Base-by-base conservation (phyloP, 2,888 invertebrate genomes). In the Anagyrus pseudococci region DNA sequence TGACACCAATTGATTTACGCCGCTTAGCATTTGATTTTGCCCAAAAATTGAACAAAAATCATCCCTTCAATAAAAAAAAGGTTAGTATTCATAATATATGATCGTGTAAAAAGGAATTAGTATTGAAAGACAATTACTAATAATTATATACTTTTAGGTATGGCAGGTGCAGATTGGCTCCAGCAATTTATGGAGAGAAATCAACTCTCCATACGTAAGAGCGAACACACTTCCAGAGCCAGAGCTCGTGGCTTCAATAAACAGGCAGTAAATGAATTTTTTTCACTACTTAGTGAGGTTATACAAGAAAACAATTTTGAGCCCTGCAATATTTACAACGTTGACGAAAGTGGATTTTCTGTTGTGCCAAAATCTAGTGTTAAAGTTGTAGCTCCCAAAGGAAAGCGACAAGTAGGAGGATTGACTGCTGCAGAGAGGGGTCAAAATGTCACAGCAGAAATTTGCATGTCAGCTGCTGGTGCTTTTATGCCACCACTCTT, bases 401-500 rank as follows among this genome's bases (percentile, higher is more conserved):
- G 37, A 10, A 7, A 37, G 15, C 7, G 37, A 13, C 37, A 37
- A 37, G 37, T 37, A 7, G 7, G 37, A n/a, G n/a, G n/a, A n/a
- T n/a, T n/a, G n/a, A n/a, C n/a, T n/a, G n/a, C n/a, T n/a, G n/a
- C n/a, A n/a, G 37, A 37, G 37, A 7, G 37, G 15, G 37, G 37
- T 10, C 7, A 37, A 37, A 37, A 7, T 37, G 37, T 37, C 13
- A 37, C 37, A 37, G 37, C 37, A 10, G 37, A 37, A 37, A 37
- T 37, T 37, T 37, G 37, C 37, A 37, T 37, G 37, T 37, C 37
- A n/a, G n/a, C n/a, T n/a, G n/a, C n/a, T n/a, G n/a, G n/a, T n/a
- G n/a, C n/a, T n/a, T n/a, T n/a, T n/a, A n/a, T n/a, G n/a, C n/a
- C n/a, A 10, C 37, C 37, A 37, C 7, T 37, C 8, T 37, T 37